Evolutionary conservation across 2,797 vertebrate genomes (phyloP).

Genomic region (Sparidentex hasta): DNA sequence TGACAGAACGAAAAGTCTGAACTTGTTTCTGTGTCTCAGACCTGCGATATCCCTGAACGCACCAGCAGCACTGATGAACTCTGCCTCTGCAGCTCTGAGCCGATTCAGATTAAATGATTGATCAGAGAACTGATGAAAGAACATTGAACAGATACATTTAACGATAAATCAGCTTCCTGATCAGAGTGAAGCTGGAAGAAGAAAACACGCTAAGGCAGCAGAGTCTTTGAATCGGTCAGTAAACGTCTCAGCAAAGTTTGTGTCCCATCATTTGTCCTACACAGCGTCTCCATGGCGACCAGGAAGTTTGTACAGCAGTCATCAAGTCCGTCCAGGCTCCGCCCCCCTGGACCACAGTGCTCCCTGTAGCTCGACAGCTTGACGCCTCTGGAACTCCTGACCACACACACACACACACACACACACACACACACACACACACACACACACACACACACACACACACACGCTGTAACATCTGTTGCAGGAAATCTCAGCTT

Average conservation of each 20-base stretch:
- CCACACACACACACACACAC: not conserved
- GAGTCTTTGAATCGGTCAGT: constrained; percentile 14
- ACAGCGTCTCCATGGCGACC: constrained; percentile 52
- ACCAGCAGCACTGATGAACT: not conserved
- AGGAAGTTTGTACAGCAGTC: constrained; percentile 74
- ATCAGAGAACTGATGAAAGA: too few species aligned
- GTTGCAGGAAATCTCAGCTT: too few species aligned
- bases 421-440: too few species aligned
- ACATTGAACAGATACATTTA: not conserved
- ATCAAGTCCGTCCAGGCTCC: constrained; percentile 52
- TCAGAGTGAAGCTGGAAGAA: not conserved
- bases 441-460: too few species aligned
- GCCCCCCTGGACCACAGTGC: constrained; percentile 52
- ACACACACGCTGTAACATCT: too few species aligned
- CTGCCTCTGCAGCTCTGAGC: not conserved
- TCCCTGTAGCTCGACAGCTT: not conserved
- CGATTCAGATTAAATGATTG: too few species aligned
- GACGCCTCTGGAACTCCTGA: constrained; percentile 34
- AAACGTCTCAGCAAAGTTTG: constrained; percentile 47
- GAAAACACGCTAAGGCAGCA: not conserved
- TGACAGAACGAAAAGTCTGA: too few species aligned
- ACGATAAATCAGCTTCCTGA: not conserved
- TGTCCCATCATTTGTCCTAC: constrained; percentile 43
- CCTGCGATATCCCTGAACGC: constrained; percentile 1
- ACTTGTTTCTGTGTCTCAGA: not conserved